Conservation (phyloP, 37 sponge, comb jelly and placozoan genomes). For the Ephydatia muelleri region DNA sequence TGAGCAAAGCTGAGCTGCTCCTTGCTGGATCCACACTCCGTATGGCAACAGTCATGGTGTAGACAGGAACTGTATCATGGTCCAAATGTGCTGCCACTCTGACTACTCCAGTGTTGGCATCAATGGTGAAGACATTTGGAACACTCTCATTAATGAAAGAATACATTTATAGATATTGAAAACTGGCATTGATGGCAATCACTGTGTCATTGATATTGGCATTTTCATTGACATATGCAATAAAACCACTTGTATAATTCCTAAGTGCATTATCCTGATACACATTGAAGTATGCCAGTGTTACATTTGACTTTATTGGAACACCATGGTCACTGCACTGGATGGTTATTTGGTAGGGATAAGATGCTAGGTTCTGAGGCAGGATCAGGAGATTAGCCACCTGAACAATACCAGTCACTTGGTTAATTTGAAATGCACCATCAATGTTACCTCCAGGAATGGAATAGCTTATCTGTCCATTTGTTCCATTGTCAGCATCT, state of each 20-base stretch:
- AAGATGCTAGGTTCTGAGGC: slow-evolving; percentile 14
- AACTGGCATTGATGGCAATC: too few species aligned
- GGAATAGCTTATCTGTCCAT: slow-evolving; percentile 58
- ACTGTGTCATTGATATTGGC: too few species aligned
- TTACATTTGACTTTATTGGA: slow-evolving; percentile 22
- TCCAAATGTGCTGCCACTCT: too few species aligned
- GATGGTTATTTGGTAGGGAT: slow-evolving; percentile 19
- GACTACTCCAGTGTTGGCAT: too few species aligned
- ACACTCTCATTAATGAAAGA: too few species aligned
- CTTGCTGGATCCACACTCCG: slow-evolving; percentile 17
- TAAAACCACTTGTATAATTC: neutral
- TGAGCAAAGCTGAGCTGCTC: slow-evolving; percentile 24
- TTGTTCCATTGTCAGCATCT: slow-evolving; percentile 56
- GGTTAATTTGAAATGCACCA: slow-evolving; percentile 37
- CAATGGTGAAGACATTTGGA: too few species aligned
- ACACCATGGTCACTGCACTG: slow-evolving; percentile 57
- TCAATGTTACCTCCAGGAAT: slow-evolving; percentile 41
- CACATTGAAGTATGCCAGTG: slow-evolving; percentile 35
- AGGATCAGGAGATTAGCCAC: slow-evolving; percentile 35
- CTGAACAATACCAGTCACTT: slow-evolving; percentile 37
- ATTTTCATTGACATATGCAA: slow-evolving; percentile 63
- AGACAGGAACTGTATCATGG: slow-evolving; percentile 27
- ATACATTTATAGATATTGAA: too few species aligned
- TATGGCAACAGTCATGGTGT: slow-evolving; percentile 54
- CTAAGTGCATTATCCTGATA: slow-evolving; percentile 26